Evolutionary conservation across 2,797 vertebrate species (phyloP).

Genomic region (Semaprochilodus insignis): DNA sequence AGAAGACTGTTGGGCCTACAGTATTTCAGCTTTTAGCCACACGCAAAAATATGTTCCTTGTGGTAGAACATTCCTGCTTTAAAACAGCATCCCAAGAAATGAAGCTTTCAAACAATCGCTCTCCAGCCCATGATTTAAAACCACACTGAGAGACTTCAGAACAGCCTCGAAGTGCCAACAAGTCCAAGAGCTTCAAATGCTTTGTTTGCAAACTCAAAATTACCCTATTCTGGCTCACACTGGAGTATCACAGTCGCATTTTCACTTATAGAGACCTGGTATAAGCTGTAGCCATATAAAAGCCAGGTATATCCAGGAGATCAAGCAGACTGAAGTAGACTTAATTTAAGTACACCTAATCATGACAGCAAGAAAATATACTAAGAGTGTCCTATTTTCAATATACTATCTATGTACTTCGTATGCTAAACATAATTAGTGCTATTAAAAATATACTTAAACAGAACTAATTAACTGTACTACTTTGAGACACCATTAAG

Average conservation of each 20-base stretch:
- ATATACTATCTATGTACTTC: too few species aligned
- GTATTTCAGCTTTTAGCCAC: conserved; percentile 1
- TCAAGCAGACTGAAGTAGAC: too few species aligned
- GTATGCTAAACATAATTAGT: too few species aligned
- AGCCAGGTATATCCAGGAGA: too few species aligned
- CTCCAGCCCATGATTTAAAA: conserved; percentile 32
- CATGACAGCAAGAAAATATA: too few species aligned
- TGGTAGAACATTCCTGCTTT: conserved; percentile 62
- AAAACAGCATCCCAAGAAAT: conserved; percentile 63
- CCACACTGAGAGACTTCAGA: not conserved
- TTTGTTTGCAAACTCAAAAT: not conserved
- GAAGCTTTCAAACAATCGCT: conserved; percentile 51
- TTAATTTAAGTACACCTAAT: too few species aligned
- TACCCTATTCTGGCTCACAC: not conserved
- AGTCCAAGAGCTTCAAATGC: not conserved
- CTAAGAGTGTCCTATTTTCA: too few species aligned
- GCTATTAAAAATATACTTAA: too few species aligned
- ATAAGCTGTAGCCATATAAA: too few species aligned
- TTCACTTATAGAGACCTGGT: not conserved
- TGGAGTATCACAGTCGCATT: not conserved
- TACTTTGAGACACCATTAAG: too few species aligned
- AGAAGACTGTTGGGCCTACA: not conserved
- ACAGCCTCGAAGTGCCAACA: not conserved
- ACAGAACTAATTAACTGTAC: too few species aligned
- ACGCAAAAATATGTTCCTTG: conserved; percentile 59